phyloP scores from a whole-genome alignment of 2,113 vertebrate genomes.

The Sisor rabdophorus region DNA sequence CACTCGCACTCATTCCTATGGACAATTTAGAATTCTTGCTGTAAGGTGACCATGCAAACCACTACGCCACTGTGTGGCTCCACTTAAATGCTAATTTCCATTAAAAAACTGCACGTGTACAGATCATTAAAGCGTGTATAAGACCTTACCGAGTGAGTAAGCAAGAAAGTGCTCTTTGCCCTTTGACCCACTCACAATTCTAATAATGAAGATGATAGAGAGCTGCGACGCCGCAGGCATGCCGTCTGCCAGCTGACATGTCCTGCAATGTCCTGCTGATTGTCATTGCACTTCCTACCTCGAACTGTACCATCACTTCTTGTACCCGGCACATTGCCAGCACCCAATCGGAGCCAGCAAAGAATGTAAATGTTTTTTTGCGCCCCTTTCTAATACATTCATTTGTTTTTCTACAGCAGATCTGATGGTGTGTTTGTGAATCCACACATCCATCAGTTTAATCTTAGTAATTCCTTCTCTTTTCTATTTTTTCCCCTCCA shows the following conservation, averaged over 20 bases:
- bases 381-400: not conserved
- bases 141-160: not conserved
- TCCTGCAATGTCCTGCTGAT: constrained; percentile 11
- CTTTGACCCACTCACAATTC: constrained; percentile 19
- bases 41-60: too few species aligned
- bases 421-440: not conserved
- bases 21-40: too few species aligned
- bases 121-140: not conserved
- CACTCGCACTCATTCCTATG: too few species aligned
- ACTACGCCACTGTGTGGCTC: too few species aligned
- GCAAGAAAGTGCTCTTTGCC: not conserved
- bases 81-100: too few species aligned
- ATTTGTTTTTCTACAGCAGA: not conserved
- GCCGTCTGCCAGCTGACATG: not conserved
- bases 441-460: not conserved
- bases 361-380: not conserved
- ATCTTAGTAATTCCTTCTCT: not conserved
- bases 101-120: not conserved
- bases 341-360: not conserved
- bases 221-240: not conserved
- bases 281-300: constrained; percentile 2
- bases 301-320: not conserved
- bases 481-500: not conserved
- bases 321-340: not conserved
- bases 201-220: constrained; percentile 6